These are phyloP conservation scores for Alcis repandata DNA, from an alignment of 2,888 invertebrate genomes.

Conservation along the genomic window DNA sequence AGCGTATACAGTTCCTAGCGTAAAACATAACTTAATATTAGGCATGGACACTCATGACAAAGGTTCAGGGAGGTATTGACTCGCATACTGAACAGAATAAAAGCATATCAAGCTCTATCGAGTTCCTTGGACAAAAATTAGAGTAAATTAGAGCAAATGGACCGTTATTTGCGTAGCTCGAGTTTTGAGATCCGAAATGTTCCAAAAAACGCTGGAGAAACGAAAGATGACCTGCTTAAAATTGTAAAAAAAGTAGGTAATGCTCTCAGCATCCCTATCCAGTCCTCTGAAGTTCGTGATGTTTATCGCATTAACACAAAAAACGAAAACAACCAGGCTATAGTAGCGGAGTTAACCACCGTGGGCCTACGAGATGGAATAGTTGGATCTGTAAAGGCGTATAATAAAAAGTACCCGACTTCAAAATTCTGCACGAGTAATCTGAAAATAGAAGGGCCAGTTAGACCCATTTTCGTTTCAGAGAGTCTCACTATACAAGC, in stretches of 20 bases:
- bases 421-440: constrained; percentile 1
- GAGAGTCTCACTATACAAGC: constrained; percentile 12
- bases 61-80: constrained; percentile 7
- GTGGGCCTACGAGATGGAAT: neutral
- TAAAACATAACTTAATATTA: too few species aligned
- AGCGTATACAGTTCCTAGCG: too few species aligned
- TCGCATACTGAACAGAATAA: constrained; percentile 9
- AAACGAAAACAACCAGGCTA: constrained; percentile 8
- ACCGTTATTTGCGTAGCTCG: neutral
- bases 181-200: constrained; percentile 6
- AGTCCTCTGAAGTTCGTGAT: constrained; percentile 2
- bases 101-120: constrained; percentile 1
- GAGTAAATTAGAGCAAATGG: neutral
- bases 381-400: constrained; percentile 1
- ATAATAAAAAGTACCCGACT: constrained; percentile 10
- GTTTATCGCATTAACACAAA: constrained; percentile 20
- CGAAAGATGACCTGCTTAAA: constrained; percentile 8
- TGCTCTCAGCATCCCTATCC: neutral
- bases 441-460: constrained; percentile 3
- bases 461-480: neutral
- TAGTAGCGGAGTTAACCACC: constrained; percentile 8
- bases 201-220: constrained; percentile 8
- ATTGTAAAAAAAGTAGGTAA: constrained; percentile 1
- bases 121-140: constrained; percentile 11
- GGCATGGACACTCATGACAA: neutral